Percentiles rank a stretch among this genome's conserved stretches.
Evolutionary conservation across 2,113 vertebrate genomes (phyloP).

Genomic region (Rafetus swinhoei): DNA sequence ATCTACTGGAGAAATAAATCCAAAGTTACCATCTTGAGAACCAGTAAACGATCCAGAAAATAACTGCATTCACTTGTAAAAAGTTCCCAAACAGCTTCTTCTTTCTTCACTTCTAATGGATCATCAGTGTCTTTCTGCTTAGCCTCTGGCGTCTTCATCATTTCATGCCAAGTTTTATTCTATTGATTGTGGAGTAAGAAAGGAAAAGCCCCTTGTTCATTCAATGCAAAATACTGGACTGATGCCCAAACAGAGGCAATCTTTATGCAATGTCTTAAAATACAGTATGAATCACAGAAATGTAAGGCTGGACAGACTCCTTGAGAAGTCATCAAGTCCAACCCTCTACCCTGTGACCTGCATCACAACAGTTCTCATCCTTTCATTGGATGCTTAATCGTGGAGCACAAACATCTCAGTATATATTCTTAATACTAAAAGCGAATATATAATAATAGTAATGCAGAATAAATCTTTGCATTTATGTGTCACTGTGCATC

Average conservation of each 20-base stretch:
- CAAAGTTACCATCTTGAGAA: slow-evolving; percentile 89
- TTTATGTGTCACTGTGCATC: neutral
- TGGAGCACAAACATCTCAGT: accelerated
- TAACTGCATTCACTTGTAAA: slow-evolving; percentile 94
- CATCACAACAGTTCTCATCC: neutral
- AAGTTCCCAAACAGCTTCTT: slow-evolving; percentile 90
- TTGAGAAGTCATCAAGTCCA: neutral
- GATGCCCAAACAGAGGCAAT: neutral
- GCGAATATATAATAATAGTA: neutral
- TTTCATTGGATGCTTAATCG: neutral
- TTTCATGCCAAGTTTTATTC: slow-evolving; percentile 85
- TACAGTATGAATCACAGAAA: neutral
- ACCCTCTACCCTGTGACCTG: neutral
- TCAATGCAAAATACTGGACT: neutral
- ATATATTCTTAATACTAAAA: neutral
- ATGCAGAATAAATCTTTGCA: neutral
- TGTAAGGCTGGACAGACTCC: neutral
- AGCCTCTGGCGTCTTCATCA: slow-evolving; percentile 78
- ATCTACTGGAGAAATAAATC: slow-evolving; percentile 9
- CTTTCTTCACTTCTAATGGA: slow-evolving; percentile 77
- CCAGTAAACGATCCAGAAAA: slow-evolving; percentile 93
- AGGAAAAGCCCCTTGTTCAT: slow-evolving; percentile 14
- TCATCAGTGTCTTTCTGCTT: slow-evolving; percentile 65
- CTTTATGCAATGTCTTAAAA: neutral
- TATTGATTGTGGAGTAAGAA: slow-evolving; percentile 45